Conservation (phyloP, 2,113 vertebrate genomes). For the Clarias macrocephalus region DNA sequence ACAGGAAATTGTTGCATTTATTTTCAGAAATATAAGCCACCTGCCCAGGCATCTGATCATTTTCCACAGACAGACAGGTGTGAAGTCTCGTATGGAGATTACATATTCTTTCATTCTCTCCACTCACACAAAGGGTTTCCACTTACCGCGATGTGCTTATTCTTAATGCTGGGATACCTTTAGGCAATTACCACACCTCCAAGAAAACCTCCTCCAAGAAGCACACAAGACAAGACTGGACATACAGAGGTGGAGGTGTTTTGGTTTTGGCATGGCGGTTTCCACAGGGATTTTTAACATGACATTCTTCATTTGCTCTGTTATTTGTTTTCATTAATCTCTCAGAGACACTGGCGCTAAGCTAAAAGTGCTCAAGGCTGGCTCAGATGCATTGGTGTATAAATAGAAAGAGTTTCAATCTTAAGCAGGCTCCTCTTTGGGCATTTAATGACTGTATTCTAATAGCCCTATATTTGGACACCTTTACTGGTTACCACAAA, state of each 20-base stretch:
- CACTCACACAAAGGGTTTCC: neutral
- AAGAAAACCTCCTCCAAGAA: conserved; percentile 26
- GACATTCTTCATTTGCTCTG: conserved; percentile 49
- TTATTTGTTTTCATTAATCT: conserved; percentile 55
- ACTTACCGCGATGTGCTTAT: neutral
- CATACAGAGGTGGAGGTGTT: conserved; percentile 45
- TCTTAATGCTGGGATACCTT: conserved; percentile 29
- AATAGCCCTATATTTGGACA: neutral
- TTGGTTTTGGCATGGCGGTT: conserved; percentile 42
- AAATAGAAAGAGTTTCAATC: neutral
- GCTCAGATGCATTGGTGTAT: conserved; percentile 3
- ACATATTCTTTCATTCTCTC: neutral
- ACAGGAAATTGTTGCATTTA: conserved; percentile 9
- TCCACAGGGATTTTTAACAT: conserved; percentile 51
- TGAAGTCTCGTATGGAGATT: conserved; percentile 29
- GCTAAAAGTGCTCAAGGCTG: conserved; percentile 28
- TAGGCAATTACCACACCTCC: conserved; percentile 32
- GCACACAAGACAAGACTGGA: conserved; percentile 52
- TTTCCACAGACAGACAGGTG: conserved; percentile 23
- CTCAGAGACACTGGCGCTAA: conserved; percentile 19
- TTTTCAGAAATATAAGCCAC: neutral
- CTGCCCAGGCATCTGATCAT: conserved; percentile 16
- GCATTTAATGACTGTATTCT: neutral
- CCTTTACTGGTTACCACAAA: neutral
- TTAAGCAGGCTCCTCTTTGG: neutral